Evolutionary conservation across 2,797 vertebrate species (phyloP), one percentile per base, ranked within the genome.

Genomic region (Acanthurus lineatus): DNA sequence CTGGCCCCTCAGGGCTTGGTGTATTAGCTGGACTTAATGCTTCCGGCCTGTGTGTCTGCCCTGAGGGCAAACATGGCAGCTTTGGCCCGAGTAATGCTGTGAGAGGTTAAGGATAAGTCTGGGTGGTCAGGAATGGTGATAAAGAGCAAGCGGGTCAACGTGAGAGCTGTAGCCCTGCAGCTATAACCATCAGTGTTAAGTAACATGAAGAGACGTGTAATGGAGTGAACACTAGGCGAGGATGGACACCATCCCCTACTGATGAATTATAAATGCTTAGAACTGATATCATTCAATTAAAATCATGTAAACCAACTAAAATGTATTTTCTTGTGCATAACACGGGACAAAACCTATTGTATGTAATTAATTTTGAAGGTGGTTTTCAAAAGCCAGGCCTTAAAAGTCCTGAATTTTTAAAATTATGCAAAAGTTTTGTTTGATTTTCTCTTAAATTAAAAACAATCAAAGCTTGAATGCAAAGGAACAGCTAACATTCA

Each of bases 21-120:
- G 89, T 94, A 92, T 93, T 91, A 93, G 86, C 84, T 86, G 88
- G 88, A 90, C 89, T 91, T 94, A 94, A 91, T 85, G 88, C 91
- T 94, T 95, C 93, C 93, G 91, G 92, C 86, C 85, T 45, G 66
- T 40, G 69, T 69, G 73, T 54, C 68, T 42, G 79, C 79, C 89
- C 89, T 42, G 4, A 5, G 84, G 92, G 83, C 44, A 88, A 91
- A 90, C 79, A 57, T 49, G 76, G 86, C 88, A 88, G 88, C 85
- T 91, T 88, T 87, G 81, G 83, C 81, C 76, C 66, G 54, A 69
- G 83, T 76, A 85, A 86, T 80, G 76, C 78, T 82, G 79, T 71
- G 86, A 83, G 66, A 66, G 78, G 81, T 83, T 86, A 82, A 73
- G 74, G 85, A 79, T 83, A 84, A 92, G 77, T 91, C 91, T 94